Evolutionary conservation across 2,113 vertebrate genomes (phyloP).

Genomic region (Perccottus glenii): DNA sequence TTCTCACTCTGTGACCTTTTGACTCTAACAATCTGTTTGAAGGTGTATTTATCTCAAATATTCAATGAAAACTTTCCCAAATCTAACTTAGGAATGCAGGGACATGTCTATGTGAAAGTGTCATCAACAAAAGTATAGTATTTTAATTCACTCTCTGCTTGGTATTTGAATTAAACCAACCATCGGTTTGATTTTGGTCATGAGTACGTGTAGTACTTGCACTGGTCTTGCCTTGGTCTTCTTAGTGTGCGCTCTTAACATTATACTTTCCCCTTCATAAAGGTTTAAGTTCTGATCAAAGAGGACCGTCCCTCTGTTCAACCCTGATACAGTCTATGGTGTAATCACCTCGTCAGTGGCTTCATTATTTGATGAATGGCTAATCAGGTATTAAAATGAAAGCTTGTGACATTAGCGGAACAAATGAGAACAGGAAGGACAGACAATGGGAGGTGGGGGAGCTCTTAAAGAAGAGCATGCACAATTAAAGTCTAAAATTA

Average conservation of each 20-base stretch:
- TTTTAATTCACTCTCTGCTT: too few relatives aligned
- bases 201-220: too few relatives aligned
- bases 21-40: too few relatives aligned
- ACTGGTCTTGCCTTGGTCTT: too few relatives aligned
- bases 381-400: conserved; percentile 84
- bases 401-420: conserved; percentile 70
- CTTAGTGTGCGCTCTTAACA: neutral
- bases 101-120: too few relatives aligned
- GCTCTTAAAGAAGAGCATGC: conserved; percentile 64
- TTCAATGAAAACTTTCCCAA: too few relatives aligned
- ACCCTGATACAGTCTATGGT: conserved; percentile 18
- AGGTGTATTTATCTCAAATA: too few relatives aligned
- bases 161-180: too few relatives aligned
- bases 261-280: neutral
- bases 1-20: too few relatives aligned
- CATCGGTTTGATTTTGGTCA: too few relatives aligned
- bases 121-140: too few relatives aligned
- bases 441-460: conserved; percentile 47
- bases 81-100: too few relatives aligned
- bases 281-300: conserved; percentile 36
- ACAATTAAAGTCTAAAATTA: conserved; percentile 82
- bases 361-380: conserved; percentile 78
- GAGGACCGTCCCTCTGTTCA: conserved; percentile 21
- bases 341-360: conserved; percentile 50
- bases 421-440: conserved; percentile 79